Evolutionary conservation across 2,888 invertebrate species (phyloP), one percentile per base, ranked within the genome.

Genomic region (Platycnemis pennipes): DNA sequence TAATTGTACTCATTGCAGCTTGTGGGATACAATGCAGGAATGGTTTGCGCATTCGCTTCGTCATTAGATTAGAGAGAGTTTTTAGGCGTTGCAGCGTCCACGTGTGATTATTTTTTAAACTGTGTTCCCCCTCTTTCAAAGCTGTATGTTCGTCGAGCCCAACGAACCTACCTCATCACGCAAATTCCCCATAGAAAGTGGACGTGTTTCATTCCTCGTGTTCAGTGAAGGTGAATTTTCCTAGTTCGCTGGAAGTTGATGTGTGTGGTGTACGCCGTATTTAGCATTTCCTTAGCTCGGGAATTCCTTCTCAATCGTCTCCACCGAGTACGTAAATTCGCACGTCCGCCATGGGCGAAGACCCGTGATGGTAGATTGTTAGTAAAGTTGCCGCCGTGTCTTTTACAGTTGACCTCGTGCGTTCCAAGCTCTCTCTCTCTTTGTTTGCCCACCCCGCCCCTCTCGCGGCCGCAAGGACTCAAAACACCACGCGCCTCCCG

Each of bases 291-390:
- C 31, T 13, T 37, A 4, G 11, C 77, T 31, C 77, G 77, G 13
- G 37, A 77, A 77, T 37, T 37, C 77, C 77, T 1, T 1, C 77
- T 37, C 77, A 37, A 37, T 89, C 89, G 19, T 26, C 19, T 37
- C n/a, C 91, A 4, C 22, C 0, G 87, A 5, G 45, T 44, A n/a
- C 91, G 63, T 91, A 91, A 69, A 91, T 91, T 91, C 91, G 91
- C 91, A 91, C 63, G 91, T 63, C 63, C 63, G 56, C 69, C 63
- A 42, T 91, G 56, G 91, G 89, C 31, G 53, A 89, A 89, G 89
- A 44, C 63, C 63, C 91, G 42, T 63, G 91, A 91, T 91, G 42
- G 19, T 19, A 63, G 91, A 45, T 91, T 44, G 87, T 87, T 45
- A n/a, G 86, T 26, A 26, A 86, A 86, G 89, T 89, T 37, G 88